phyloP scores from a whole-genome alignment of 2,113 vertebrate species.

The Aix galericulata region DNA sequence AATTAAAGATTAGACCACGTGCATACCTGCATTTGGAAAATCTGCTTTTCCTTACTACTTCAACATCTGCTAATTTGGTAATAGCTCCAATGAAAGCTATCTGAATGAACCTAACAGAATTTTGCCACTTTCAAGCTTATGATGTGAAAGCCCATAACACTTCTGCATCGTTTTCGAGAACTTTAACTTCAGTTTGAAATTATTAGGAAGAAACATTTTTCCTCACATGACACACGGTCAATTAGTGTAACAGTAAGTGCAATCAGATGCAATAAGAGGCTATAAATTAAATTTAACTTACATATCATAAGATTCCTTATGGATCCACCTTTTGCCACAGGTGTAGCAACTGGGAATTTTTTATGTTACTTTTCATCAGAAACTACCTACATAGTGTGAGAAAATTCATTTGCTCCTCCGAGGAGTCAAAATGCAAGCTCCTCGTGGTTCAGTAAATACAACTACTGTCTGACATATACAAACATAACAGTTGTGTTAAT shows the following conservation, averaged over 20 bases:
- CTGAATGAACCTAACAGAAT: not conserved
- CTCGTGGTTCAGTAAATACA: not conserved
- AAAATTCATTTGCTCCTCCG: not conserved
- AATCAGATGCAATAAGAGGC: not conserved
- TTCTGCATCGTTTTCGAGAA: not conserved
- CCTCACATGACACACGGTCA: not conserved
- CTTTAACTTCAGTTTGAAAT: constrained; percentile 8
- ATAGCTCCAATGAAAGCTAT: not conserved
- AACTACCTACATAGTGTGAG: not conserved
- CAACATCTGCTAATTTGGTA: not conserved
- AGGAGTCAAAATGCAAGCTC: not conserved
- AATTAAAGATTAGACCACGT: constrained; percentile 8
- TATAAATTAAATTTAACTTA: not conserved
- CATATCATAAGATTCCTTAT: not conserved
- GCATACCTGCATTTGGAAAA: not conserved
- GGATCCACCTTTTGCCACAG: not conserved
- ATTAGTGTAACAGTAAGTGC: constrained; percentile 3
- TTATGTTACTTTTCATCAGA: not conserved
- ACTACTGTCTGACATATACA: not conserved
- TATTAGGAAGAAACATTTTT: not conserved
- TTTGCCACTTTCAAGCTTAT: not conserved
- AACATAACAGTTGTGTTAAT: not conserved
- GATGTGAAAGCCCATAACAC: not conserved
- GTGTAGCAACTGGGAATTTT: not conserved
- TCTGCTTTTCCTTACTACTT: not conserved